Evolutionary conservation across 2,113 vertebrate genomes (phyloP), one percentile per base, ranked within the genome.

Genomic region (Spermophilus dauricus): DNA sequence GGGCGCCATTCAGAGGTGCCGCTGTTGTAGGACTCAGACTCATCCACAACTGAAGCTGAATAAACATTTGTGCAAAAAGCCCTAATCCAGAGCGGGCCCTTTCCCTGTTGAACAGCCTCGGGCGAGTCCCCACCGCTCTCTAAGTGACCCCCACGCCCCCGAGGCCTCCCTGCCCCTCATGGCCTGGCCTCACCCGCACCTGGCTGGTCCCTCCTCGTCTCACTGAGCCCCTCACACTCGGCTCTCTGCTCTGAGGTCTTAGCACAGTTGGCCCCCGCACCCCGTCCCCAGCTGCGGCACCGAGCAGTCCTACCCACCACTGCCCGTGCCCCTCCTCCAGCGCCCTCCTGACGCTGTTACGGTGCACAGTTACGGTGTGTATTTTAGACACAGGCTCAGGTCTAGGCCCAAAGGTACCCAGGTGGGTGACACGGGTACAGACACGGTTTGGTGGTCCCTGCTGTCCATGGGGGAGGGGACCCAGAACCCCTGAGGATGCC

Each of bases 201-300:
- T 63, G 56, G 6, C 80, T 2, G 4, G 5, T 10, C 24, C 37
- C 6, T 20, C 24, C 51, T 1, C 0, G 5, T 4, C 69, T 56
- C 14, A 4, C 1, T 9, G 56, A 5, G 37, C 1, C 73, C 70
- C 56, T 42, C 34, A 61, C n/a, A 16, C 24, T 11, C 20, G 22
- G 32, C 34, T 30, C 34, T 14, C 16, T 30, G 37, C 32, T 17
- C 7, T 10, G 42, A 39, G 20, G 70, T 37, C 70, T 48, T 14
- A 8, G 32, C 26, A 61, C 3, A 2, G 0, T 8, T 11, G 22
- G 9, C 14, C 51, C 39, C 17, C 30, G 17, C 4, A 13, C 26
- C 53, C 30, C 9, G 42, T 8, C 53, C 14, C 56, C 56, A 58
- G 56, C 56, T 53, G 51, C 14, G 51, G 51, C 51, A 51, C 51